Base-by-base conservation (phyloP, 1,140 invertebrate genomes). In the Bombus breviceps region DNA sequence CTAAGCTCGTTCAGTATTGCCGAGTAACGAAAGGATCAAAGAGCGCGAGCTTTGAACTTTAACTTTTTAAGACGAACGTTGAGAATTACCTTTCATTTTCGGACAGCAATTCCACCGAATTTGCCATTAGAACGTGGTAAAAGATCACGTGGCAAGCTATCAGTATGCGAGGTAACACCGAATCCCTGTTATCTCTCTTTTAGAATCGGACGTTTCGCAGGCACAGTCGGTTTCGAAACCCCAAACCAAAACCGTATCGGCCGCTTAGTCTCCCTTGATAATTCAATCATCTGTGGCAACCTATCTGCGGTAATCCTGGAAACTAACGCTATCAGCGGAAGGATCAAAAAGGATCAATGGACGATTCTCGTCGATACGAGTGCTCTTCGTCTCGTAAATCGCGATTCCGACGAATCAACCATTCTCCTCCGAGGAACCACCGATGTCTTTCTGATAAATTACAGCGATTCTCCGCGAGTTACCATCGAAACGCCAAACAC, bases 391-490 rank as follows among this genome's bases (percentile, higher is more conserved):
- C 83, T 73, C 53, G 83, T 72, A 83, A 83, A 89, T 88, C 85
- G 72, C 78, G 72, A 74, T 82, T 53, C 83, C 62, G 39, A 62
- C 78, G 72, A 86, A 90, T 78, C 85, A 75, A 85, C 83, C 84
- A 72, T 81, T 69, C 62, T 68, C 69, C 37, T 69, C 59, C 74
- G 66, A 83, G 43, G 72, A 84, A 77, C 69, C 68, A 64, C 37
- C 86, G 66, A 68, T 62, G 80, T 83, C 83, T 81, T 72, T 82
- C 3, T 78, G 77, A 90, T 88, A 86, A 90, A 90, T 86, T 83
- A 57, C 83, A 57, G 53, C 89, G 89, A 90, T 93, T 91, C 86
- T 76, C 73, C 62, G 83, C 86, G 18, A 53, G 22, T 91, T 88
- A 75, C 86, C 89, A 84, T 87, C 87, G 88, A 90, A 92, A 62